Conservation (phyloP, 1,140 invertebrate genomes). For the Spodoptera frugiperda region DNA sequence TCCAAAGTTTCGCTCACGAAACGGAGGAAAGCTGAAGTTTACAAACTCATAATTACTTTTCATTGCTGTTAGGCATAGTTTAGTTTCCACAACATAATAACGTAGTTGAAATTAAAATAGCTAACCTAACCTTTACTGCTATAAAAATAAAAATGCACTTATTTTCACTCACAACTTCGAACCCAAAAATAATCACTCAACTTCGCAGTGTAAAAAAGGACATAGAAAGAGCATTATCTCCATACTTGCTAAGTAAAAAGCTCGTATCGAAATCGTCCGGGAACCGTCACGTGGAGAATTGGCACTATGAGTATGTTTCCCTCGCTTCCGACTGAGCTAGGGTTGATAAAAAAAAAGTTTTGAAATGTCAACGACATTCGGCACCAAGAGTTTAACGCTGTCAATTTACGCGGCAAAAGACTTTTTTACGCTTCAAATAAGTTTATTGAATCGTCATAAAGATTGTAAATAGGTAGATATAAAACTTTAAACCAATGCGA, state of each 20-base stretch:
- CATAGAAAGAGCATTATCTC: constrained; percentile 68
- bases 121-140: background rate
- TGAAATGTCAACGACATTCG: constrained; percentile 21
- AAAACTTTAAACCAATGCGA: background rate
- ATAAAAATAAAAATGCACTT: background rate
- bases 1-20: background rate
- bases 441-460: too few relatives aligned
- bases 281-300: constrained; percentile 73
- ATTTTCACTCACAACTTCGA: background rate
- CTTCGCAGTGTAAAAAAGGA: constrained; percentile 51
- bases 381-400: background rate
- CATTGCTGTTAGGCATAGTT: background rate
- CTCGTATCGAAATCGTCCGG: constrained; percentile 60
- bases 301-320: constrained; percentile 67
- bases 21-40: constrained; percentile 13
- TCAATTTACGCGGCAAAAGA: background rate
- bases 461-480: background rate
- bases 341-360: constrained; percentile 24
- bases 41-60: constrained; percentile 20
- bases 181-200: constrained; percentile 29
- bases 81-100: background rate
- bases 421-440: too few relatives aligned
- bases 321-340: constrained; percentile 47
- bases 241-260: constrained; percentile 59
- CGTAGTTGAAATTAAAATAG: background rate